Evolutionary conservation across 64 coral and sea anemone species (phyloP), one percentile per base, ranked within the genome.

Genomic region (Montipora cactus): DNA sequence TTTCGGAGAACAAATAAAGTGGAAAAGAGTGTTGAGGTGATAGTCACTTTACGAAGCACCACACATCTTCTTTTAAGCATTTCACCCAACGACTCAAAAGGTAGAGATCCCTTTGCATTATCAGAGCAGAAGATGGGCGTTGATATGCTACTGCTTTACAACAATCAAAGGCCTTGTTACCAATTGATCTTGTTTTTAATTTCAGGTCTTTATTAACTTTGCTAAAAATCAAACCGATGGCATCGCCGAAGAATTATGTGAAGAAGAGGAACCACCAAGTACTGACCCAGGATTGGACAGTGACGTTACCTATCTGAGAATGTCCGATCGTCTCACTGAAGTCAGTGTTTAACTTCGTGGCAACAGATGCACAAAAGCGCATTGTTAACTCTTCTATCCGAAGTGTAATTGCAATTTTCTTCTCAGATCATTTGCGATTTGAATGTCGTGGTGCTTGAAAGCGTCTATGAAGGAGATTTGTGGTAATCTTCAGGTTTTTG

Each of bases 131-230:
- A 37, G 37, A 37, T 37, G 37, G 37, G 37, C 1, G 37, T 37
- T 37, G 37, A 37, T 37, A 37, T 37, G 37, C 37, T 37, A 37
- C 37, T 37, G 37, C 37, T 37, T 37, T 37, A 37, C 37, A 37
- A 37, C 37, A 37, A 37, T 37, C 37, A 37, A 37, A 37, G 0
- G 1, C 28, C 28, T 25, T 25, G 25, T 6, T 57, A n/a, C 68
- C 1, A 4, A 5, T 1, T 9, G 5, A 7, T 64, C 23, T 90
- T 55, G 19, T 69, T 90, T 37, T 20, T 0, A 47, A 18, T 16
- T 87, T 5, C 72, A 99, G 98, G 98, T 99, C 19, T 99, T 99
- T 87, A 99, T 99, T 12, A 99, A 99, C 87, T 99, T 99, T 82
- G 98, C 98, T 6, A 99, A 99, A 59, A 92, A 99, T 62, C 98